Percentiles rank a stretch among this genome's conserved stretches.
These are phyloP conservation scores for Xenopus borealis DNA, from an alignment of 2,113 vertebrate genomes.

Conservation along the genomic window DNA sequence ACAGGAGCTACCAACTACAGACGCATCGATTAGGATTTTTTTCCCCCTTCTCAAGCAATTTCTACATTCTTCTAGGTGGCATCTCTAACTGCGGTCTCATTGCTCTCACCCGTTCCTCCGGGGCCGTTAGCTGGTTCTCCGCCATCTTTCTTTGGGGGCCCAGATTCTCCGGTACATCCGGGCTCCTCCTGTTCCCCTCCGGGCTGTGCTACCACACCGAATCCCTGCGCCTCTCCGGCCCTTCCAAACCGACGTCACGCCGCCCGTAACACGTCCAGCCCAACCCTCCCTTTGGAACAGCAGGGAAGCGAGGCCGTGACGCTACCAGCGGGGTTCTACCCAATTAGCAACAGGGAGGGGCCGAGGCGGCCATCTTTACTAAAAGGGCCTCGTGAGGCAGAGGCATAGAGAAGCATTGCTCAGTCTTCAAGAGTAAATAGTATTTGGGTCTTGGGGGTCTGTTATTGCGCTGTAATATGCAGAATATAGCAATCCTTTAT, in stretches of 20 bases:
- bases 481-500: too few species aligned
- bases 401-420: too few species aligned
- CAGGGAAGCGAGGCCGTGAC: conserved; percentile 42
- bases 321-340: conserved; percentile 4
- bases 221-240: conserved; percentile 28
- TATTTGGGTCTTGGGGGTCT: too few species aligned
- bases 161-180: conserved; percentile 36
- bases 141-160: conserved; percentile 32
- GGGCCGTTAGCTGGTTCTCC: conserved; percentile 44
- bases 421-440: too few species aligned
- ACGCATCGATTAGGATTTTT: too few species aligned
- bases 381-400: too few species aligned
- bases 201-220: not conserved
- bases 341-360: conserved; percentile 18
- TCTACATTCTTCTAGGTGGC: too few species aligned
- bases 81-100: too few species aligned
- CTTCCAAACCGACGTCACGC: conserved; percentile 34
- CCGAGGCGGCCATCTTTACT: conserved; percentile 14
- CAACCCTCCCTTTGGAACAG: conserved; percentile 34
- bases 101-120: conserved; percentile 38
- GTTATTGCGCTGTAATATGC: too few species aligned
- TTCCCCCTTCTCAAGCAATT: too few species aligned
- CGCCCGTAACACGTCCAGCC: conserved; percentile 15
- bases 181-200: conserved; percentile 20
- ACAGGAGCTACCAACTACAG: too few species aligned